Evolutionary conservation across 2,797 vertebrate genomes (phyloP).

Genomic region (Sparus aurata): DNA sequence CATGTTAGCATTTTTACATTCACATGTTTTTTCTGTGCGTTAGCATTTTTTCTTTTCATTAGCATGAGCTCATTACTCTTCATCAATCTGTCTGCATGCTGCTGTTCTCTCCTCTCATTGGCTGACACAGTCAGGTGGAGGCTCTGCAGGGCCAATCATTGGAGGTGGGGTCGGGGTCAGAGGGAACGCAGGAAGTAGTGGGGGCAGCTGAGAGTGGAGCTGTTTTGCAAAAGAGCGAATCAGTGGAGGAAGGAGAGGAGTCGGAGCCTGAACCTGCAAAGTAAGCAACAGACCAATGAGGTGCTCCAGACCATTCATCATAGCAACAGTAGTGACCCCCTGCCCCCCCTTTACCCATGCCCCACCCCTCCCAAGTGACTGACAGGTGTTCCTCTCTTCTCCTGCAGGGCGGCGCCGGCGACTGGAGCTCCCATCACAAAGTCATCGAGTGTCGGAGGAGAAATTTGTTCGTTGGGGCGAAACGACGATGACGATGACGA

Average conservation of each 20-base stretch:
- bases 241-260: slow-evolving; percentile 65
- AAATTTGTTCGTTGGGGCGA: slow-evolving; percentile 92
- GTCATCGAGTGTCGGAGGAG: slow-evolving; percentile 92
- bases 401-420: slow-evolving; percentile 83
- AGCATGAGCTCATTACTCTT: slow-evolving; percentile 1
- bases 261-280: slow-evolving; percentile 59
- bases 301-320: not conserved
- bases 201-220: slow-evolving; percentile 24
- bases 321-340: not conserved
- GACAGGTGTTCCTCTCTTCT: not conserved
- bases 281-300: slow-evolving; percentile 59
- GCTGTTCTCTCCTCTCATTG: slow-evolving; percentile 29
- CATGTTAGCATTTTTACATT: not conserved
- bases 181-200: slow-evolving; percentile 46
- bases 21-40: not conserved
- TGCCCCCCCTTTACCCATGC: slow-evolving; percentile 58
- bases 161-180: slow-evolving; percentile 56
- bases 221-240: slow-evolving; percentile 59
- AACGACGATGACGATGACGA: slow-evolving; percentile 96
- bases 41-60: not conserved
- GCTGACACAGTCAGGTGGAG: slow-evolving; percentile 56
- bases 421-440: slow-evolving; percentile 89
- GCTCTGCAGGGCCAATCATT: slow-evolving; percentile 52
- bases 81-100: slow-evolving; percentile 45
- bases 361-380: not conserved